Evolutionary conservation across 2,113 vertebrate species (phyloP), one percentile per base, ranked within the genome.

Genomic region (Romanogobio albipinnatus): DNA sequence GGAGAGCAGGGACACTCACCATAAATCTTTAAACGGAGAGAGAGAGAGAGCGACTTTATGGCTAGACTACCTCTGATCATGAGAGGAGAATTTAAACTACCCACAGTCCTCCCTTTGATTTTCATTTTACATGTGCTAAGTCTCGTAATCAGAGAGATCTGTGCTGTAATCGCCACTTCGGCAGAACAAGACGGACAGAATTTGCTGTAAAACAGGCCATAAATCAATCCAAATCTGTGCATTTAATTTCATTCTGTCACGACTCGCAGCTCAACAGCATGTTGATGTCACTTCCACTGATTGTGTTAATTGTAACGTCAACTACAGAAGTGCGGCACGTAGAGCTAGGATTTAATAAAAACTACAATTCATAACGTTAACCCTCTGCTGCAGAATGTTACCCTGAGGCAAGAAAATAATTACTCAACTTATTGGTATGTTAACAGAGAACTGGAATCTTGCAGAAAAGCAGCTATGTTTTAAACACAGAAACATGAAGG

Each of bases 21-120:
- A 90, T 91, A 90, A 91, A 92, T 93, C 87, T 88, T 56, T 47
- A 22, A 59, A 84, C 14, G 14, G 36, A 29, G 3, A 33, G 75
- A 76, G 33, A 29, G 47, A 56, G 53, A 61, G 61, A 83, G 10
- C 47, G 26, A 74, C 68, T 49, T 81, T 56, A 56, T 61, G 76
- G 19, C 59, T 53, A 62, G 43, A 5, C 24, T 81, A 36, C 66
- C 43, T 83, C 66, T 73, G 64, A 79, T 71, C 59, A 56, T 51
- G 19, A 79, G 47, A 43, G 75, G 26, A 83, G 80, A 79, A 33
- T 79, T 82, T 58, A 74, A 83, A 58, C 51, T 64, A 64, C 79
- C 58, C 66, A 74, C 68, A 59, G 61, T 80, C 8, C 49, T 84
- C 17, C 15, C 45, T 88, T 83, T 70, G 84, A 85, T 85, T 85